These are phyloP conservation scores for Diadegma fenestrale DNA, from an alignment of 2,888 invertebrate genomes.

Conservation along the genomic window DNA sequence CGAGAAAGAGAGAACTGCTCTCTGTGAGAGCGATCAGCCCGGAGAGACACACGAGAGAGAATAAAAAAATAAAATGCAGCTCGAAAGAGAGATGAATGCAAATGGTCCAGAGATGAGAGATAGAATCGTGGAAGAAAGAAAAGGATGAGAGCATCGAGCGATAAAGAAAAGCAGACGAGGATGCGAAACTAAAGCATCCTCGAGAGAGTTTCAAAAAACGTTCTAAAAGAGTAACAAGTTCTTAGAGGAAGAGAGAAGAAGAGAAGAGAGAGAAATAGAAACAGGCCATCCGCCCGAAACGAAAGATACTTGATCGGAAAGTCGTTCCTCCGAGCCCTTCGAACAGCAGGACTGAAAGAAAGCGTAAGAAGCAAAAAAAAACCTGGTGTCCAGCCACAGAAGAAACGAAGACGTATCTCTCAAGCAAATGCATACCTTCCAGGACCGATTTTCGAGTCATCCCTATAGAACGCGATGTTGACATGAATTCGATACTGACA, in stretches of 20 bases:
- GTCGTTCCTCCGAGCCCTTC: constrained; percentile 26
- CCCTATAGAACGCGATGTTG: constrained; percentile 17
- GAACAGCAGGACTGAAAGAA: constrained; percentile 2
- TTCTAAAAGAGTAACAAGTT: constrained; percentile 6
- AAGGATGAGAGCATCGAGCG: constrained; percentile 38
- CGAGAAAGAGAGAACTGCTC: constrained; percentile 19
- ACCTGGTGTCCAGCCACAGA: background rate
- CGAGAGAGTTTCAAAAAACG: constrained; percentile 20
- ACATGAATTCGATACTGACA: constrained; percentile 69
- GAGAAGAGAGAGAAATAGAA: constrained; percentile 31
- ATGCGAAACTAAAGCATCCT: constrained; percentile 49
- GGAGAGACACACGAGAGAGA: constrained; percentile 56
- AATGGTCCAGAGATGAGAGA: constrained; percentile 43
- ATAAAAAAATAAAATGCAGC: constrained; percentile 27
- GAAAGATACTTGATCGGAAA: constrained; percentile 24
- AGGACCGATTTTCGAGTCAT: background rate
- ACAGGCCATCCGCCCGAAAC: constrained; percentile 17
- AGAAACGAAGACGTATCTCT: constrained; percentile 3
- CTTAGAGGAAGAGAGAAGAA: background rate
- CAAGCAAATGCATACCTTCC: constrained; percentile 3
- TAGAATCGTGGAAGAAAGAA: background rate
- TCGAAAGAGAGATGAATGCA: constrained; percentile 39
- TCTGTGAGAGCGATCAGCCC: constrained; percentile 44
- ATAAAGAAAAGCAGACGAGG: constrained; percentile 63
- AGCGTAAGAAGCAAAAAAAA: constrained; percentile 8